These are phyloP conservation scores for Limnodromus scolopaceus DNA, from an alignment of 2,797 vertebrate genomes.

Conservation along the genomic window DNA sequence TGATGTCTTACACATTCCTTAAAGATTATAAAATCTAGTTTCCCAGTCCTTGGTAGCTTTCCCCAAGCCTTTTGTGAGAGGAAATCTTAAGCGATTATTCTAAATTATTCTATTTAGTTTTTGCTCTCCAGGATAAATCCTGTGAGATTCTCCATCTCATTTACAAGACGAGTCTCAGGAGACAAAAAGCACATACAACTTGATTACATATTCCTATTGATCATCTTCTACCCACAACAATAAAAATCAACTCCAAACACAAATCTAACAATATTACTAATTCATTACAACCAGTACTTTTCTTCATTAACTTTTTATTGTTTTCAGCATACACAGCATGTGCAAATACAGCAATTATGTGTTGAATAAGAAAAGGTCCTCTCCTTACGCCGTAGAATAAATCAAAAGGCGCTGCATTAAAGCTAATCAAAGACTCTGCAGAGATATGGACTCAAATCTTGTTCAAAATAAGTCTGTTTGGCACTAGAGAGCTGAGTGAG, in stretches of 20 bases:
- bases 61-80: constrained; percentile 8
- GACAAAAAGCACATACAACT: constrained; percentile 55
- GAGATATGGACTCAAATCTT: constrained; percentile 7
- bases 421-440: constrained; percentile 1
- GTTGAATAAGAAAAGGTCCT: constrained; percentile 51
- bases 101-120: constrained; percentile 58
- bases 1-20: neutral
- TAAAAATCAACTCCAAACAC: constrained; percentile 69
- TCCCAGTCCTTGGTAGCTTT: neutral
- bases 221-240: constrained; percentile 59
- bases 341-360: constrained; percentile 71
- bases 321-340: constrained; percentile 63
- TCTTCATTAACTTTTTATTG: constrained; percentile 78
- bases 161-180: constrained; percentile 50
- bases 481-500: neutral
- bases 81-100: constrained; percentile 35
- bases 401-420: constrained; percentile 41
- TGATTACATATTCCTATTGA: constrained; percentile 70
- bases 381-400: constrained; percentile 20
- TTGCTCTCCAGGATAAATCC: constrained; percentile 57
- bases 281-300: constrained; percentile 72
- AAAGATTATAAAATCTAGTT: neutral
- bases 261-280: constrained; percentile 76
- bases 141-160: constrained; percentile 61
- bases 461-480: constrained; percentile 47